A percentile compares a stretch with the other conserved stretches of the same genome.
Evolutionary conservation across 1,140 invertebrate genomes (phyloP).

Genomic region (Coelopa frigida): DNA sequence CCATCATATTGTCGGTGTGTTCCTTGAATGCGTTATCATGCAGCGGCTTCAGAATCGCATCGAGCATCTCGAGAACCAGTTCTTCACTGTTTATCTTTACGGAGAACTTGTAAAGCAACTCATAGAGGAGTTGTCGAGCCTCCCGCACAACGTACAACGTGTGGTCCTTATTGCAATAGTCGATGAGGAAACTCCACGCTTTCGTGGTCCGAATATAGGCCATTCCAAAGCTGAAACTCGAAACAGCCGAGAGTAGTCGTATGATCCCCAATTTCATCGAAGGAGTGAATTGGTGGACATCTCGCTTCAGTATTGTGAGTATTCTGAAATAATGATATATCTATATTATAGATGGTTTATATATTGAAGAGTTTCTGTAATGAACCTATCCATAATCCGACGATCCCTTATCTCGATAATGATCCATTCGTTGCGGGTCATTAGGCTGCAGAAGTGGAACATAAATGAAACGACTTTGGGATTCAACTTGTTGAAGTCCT

Average conservation of each 20-base stretch:
- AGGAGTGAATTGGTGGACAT: slow-evolving; percentile 32
- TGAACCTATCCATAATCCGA: slow-evolving; percentile 28
- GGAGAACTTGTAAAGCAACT: slow-evolving; percentile 48
- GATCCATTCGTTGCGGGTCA: slow-evolving; percentile 34
- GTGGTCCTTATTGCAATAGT: slow-evolving; percentile 51
- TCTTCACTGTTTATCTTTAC: slow-evolving; percentile 43
- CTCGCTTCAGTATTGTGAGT: slow-evolving; percentile 20
- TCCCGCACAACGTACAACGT: slow-evolving; percentile 58
- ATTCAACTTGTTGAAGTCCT: slow-evolving; percentile 27
- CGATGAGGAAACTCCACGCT: slow-evolving; percentile 50
- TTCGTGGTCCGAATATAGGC: slow-evolving; percentile 50
- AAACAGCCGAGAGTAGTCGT: slow-evolving; percentile 49
- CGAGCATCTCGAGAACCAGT: slow-evolving; percentile 48
- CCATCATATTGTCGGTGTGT: slow-evolving; percentile 21
- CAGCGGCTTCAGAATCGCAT: slow-evolving; percentile 46
- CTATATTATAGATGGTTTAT: neutral
- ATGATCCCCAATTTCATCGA: slow-evolving; percentile 56
- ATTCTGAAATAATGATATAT: slow-evolving; percentile 18
- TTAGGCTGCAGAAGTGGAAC: slow-evolving; percentile 37
- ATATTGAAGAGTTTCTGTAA: neutral
- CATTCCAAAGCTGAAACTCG: slow-evolving; percentile 49
- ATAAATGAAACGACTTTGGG: slow-evolving; percentile 41
- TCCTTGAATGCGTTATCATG: slow-evolving; percentile 41
- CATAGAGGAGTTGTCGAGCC: slow-evolving; percentile 50
- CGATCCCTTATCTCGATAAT: slow-evolving; percentile 28